These are phyloP conservation scores for Dione vanillae DNA, from an alignment of 2,888 invertebrate species.

Conservation along the genomic window DNA sequence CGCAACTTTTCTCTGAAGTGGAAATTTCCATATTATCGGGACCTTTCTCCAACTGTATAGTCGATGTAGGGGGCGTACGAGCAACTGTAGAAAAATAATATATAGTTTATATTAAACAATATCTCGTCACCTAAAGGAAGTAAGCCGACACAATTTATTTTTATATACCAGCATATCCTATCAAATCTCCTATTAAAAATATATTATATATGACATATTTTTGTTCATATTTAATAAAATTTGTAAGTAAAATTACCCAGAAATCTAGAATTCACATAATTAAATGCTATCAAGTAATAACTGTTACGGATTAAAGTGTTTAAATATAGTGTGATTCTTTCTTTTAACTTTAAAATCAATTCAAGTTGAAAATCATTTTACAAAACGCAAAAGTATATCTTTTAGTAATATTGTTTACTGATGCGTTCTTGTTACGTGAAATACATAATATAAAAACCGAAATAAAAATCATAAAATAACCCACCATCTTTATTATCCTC, in stretches of 20 bases:
- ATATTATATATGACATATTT: too few species aligned
- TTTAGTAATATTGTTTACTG: too few species aligned
- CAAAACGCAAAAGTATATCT: too few species aligned
- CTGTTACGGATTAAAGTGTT: too few species aligned
- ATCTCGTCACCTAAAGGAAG: too few species aligned
- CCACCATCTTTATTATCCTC: constrained; percentile 60
- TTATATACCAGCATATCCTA: constrained; percentile 37
- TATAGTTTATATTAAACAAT: too few species aligned
- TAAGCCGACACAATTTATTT: constrained; percentile 55
- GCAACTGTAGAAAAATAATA: constrained; percentile 59
- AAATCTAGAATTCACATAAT: constrained; percentile 24
- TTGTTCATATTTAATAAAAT: too few species aligned
- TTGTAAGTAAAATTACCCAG: constrained; percentile 41
- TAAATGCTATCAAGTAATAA: too few species aligned
- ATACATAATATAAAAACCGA: neutral
- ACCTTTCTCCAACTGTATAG: constrained; percentile 50
- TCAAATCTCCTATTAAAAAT: too few species aligned
- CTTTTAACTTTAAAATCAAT: too few species aligned
- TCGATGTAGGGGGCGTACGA: constrained; percentile 48
- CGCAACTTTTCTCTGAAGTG: constrained; percentile 46
- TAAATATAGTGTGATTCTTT: too few species aligned
- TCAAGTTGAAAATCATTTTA: too few species aligned
- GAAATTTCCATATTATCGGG: constrained; percentile 57
- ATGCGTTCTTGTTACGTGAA: neutral
- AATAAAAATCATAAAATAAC: constrained; percentile 48